Evolutionary conservation across 2,113 vertebrate genomes (phyloP).

Genomic region (Albula goreensis): DNA sequence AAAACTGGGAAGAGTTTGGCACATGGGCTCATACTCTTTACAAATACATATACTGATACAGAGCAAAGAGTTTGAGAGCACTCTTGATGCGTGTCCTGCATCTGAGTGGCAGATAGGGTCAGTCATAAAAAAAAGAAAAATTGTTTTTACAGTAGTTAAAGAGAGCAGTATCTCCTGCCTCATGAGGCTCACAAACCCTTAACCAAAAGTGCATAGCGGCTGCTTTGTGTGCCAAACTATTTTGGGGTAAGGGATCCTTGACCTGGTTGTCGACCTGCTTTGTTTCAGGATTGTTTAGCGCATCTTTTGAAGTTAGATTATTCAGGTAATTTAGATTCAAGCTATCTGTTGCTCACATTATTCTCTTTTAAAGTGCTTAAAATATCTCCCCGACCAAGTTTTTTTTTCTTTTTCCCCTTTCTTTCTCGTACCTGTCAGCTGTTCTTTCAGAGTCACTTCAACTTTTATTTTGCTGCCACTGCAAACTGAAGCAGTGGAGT

Average conservation of each 20-base stretch:
- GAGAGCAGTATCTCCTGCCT: no score
- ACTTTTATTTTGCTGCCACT: no score
- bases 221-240: neutral
- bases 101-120: neutral
- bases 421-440: neutral
- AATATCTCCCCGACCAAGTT: neutral
- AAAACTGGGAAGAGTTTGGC: neutral
- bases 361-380: neutral
- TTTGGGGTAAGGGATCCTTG: neutral
- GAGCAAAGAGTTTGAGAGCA: neutral
- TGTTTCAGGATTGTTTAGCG: neutral
- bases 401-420: neutral
- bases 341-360: neutral
- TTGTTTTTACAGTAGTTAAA: neutral
- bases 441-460: neutral
- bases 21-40: neutral
- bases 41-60: neutral
- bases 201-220: neutral
- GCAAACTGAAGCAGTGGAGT: neutral
- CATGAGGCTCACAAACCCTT: neutral
- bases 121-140: neutral
- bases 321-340: neutral
- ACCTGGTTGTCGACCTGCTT: neutral
- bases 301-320: neutral
- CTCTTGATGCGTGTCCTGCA: no score